Conservation (phyloP, 2,113 vertebrate species). For the Saimiri boliviensis region DNA sequence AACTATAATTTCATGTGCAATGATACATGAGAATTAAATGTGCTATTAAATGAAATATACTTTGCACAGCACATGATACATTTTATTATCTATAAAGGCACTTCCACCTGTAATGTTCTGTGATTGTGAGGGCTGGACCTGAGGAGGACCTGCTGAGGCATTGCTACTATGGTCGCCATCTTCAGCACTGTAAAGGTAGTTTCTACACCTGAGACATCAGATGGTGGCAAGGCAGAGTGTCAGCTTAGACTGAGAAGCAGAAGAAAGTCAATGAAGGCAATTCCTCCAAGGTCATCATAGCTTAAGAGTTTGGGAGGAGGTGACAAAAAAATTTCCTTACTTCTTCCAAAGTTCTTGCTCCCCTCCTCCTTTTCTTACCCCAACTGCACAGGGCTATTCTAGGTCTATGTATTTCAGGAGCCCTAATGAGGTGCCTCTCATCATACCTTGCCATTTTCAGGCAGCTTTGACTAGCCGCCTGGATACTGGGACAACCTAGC, state of each 20-base stretch:
- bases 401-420: slow-evolving; percentile 67
- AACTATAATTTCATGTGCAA: not conserved
- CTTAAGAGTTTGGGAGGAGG: not conserved
- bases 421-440: slow-evolving; percentile 69
- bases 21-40: not conserved
- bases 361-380: slow-evolving; percentile 3
- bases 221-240: not conserved
- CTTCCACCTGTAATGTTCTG: not conserved
- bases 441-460: slow-evolving; percentile 73
- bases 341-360: not conserved
- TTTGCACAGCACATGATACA: not conserved
- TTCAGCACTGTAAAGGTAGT: not conserved
- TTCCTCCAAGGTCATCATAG: not conserved
- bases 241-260: not conserved
- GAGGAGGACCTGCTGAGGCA: not conserved
- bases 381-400: slow-evolving; percentile 58
- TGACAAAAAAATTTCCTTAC: not conserved
- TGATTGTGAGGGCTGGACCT: not conserved
- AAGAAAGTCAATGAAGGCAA: not conserved
- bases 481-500: slow-evolving; percentile 66
- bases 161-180: accelerated
- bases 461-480: slow-evolving; percentile 61
- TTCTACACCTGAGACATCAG: not conserved
- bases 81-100: not conserved
- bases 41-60: not conserved